A percentile compares a stretch with the other conserved stretches of the same genome.
Evolutionary conservation across 1,140 invertebrate genomes (phyloP).

Genomic region (Dryas iulia): DNA sequence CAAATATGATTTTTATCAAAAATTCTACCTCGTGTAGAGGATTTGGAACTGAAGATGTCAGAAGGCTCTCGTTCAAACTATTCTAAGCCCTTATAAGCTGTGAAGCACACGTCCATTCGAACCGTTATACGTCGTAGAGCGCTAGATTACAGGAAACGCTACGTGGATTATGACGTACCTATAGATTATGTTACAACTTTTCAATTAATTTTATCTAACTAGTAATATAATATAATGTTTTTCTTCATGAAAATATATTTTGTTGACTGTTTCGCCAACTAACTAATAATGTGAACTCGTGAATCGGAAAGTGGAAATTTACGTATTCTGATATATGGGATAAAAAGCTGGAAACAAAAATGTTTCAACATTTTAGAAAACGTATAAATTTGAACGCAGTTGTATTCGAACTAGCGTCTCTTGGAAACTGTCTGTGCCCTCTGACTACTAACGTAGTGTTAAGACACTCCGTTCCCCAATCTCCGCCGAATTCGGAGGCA

Average conservation of each 20-base stretch:
- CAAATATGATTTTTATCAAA: neutral
- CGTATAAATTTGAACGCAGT: no score
- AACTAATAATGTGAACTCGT: no score
- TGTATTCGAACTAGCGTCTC: no score
- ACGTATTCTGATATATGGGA: no score
- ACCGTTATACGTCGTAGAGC: slow-evolving; percentile 34
- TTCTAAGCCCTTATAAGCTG: slow-evolving; percentile 27
- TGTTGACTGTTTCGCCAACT: no score
- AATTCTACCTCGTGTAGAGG: neutral
- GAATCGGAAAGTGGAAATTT: no score
- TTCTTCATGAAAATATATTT: neutral
- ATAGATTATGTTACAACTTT: neutral
- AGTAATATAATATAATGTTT: neutral
- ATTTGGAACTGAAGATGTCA: neutral
- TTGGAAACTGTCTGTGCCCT: no score
- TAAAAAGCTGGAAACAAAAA: no score
- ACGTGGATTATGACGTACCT: neutral
- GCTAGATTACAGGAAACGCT: slow-evolving; percentile 19
- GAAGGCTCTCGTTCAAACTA: neutral
- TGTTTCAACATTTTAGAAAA: no score
- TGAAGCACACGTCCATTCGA: slow-evolving; percentile 33
- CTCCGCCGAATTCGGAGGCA: no score
- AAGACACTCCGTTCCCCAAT: no score
- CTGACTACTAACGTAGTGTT: no score
- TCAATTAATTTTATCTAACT: neutral